Conservation (phyloP, 1,140 invertebrate species). For the Spodoptera litura region DNA sequence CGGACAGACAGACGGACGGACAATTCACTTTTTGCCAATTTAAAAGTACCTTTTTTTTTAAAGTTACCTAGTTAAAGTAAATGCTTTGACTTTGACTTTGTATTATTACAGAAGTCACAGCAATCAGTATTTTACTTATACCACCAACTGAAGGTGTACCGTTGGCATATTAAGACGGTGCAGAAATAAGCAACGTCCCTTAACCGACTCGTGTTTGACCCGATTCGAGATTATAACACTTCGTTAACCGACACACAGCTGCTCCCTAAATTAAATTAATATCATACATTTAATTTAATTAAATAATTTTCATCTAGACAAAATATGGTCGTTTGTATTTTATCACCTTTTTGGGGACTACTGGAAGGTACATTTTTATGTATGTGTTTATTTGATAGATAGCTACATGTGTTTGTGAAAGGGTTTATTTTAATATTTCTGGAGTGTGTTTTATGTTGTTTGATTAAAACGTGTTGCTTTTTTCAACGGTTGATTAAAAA, state of each 20-base stretch:
- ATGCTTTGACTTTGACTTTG: too few species aligned
- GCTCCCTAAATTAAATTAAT: slow-evolving; percentile 40
- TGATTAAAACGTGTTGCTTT: not conserved
- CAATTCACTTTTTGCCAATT: too few species aligned
- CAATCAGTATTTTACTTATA: not conserved
- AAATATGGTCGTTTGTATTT: not conserved
- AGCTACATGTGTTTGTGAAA: not conserved
- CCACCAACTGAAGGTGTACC: slow-evolving; percentile 32
- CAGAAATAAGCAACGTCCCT: slow-evolving; percentile 46
- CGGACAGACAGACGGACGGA: too few species aligned
- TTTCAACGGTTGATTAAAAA: not conserved
- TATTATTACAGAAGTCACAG: too few species aligned
- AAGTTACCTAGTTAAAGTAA: too few species aligned
- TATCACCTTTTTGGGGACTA: not conserved
- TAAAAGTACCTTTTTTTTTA: too few species aligned
- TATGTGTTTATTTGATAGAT: not conserved
- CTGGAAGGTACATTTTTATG: too few species aligned
- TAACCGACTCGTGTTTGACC: slow-evolving; percentile 38
- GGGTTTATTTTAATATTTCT: too few species aligned
- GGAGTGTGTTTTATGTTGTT: too few species aligned
- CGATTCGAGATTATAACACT: slow-evolving; percentile 43
- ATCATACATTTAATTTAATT: slow-evolving; percentile 39
- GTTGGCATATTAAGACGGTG: slow-evolving; percentile 22
- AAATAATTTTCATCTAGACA: slow-evolving; percentile 16
- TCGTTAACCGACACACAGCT: slow-evolving; percentile 48